These are phyloP conservation scores for Dysmachus trigonus DNA, from an alignment of 2,888 invertebrate genomes.

Conservation along the genomic window DNA sequence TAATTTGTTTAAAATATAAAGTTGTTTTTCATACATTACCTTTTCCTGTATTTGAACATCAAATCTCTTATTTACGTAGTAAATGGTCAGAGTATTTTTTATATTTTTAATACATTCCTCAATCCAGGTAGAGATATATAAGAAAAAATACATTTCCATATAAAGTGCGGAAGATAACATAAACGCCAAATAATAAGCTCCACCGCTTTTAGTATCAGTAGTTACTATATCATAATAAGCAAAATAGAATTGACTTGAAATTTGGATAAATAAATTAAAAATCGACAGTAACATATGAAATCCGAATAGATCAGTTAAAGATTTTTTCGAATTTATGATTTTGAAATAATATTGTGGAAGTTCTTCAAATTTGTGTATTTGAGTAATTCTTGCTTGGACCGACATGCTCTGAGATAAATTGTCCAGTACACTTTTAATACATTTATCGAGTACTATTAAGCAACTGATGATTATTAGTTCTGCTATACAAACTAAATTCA, in stretches of 20 bases:
- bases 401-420: background rate
- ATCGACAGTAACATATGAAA: slow-evolving; percentile 1
- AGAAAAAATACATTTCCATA: background rate
- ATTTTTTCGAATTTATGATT: background rate
- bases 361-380: background rate
- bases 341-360: background rate
- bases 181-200: background rate
- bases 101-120: background rate
- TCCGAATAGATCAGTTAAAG: background rate
- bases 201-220: background rate
- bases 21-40: background rate
- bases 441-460: background rate
- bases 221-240: background rate
- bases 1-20: background rate
- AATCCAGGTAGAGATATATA: background rate
- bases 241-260: slow-evolving; percentile 6
- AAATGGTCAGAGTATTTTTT: background rate
- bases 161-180: background rate
- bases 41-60: background rate
- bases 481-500: background rate
- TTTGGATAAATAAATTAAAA: slow-evolving; percentile 15
- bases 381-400: background rate
- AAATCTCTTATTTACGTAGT: background rate
- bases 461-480: background rate
- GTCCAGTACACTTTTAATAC: background rate